These are phyloP conservation scores for Drosophila barbarae DNA, from an alignment of 2,888 invertebrate genomes.

Conservation along the genomic window DNA sequence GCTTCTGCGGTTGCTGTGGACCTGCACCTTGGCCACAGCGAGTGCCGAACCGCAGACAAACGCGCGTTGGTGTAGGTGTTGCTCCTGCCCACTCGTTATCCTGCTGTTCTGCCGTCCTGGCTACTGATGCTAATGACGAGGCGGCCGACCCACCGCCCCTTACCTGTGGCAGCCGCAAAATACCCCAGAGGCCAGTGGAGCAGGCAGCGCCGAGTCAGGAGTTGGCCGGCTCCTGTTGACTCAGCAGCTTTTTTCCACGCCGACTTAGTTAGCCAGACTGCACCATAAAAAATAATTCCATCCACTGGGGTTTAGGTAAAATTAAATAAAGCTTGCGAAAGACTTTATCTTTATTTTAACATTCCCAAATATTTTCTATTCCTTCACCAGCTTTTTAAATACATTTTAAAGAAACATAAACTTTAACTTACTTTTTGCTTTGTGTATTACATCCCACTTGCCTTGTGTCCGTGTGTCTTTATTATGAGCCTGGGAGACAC, in stretches of 20 bases:
- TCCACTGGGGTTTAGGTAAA: neutral
- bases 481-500: conserved; percentile 8
- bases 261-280: conserved; percentile 50
- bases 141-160: conserved; percentile 30
- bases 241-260: conserved; percentile 57
- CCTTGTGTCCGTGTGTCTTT: conserved; percentile 28
- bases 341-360: neutral
- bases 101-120: conserved; percentile 16
- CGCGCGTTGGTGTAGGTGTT: conserved; percentile 64
- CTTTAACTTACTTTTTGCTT: neutral
- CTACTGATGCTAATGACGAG: conserved; percentile 66
- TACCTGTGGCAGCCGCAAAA: conserved; percentile 22
- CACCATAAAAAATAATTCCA: conserved; percentile 5
- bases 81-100: conserved; percentile 9
- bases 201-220: conserved; percentile 46
- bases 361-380: neutral
- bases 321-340: no score
- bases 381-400: neutral
- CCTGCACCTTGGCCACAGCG: conserved; percentile 65
- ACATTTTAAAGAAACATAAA: no score
- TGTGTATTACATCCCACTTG: conserved; percentile 14
- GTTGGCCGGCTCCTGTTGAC: conserved; percentile 59
- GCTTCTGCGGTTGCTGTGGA: conserved; percentile 40
- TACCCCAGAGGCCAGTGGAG: conserved; percentile 25
- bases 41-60: conserved; percentile 66